Conservation (phyloP, 2,797 vertebrate genomes). For the Falco berigora region DNA sequence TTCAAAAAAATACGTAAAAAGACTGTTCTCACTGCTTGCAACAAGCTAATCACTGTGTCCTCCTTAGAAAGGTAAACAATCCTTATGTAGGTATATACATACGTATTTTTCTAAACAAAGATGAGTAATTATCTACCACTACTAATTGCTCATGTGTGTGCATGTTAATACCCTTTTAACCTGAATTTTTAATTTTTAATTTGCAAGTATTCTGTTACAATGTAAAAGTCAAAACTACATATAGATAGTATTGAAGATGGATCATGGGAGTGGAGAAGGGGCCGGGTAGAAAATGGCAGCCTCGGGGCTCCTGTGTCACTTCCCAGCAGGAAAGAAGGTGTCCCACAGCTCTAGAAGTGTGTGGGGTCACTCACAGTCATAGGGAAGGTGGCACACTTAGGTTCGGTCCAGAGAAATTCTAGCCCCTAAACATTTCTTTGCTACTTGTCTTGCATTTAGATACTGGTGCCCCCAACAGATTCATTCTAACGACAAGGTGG, state of each 20-base stretch:
- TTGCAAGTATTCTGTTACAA: neutral
- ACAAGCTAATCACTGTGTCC: neutral
- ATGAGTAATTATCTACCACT: neutral
- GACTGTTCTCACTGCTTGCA: neutral
- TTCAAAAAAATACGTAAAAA: neutral
- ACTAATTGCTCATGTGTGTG: accelerated
- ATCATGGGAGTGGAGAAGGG: neutral
- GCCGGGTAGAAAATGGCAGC: neutral
- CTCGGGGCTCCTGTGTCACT: neutral
- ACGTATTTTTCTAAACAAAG: neutral
- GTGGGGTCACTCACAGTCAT: neutral
- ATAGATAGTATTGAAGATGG: neutral
- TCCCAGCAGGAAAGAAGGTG: neutral
- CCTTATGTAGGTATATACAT: neutral
- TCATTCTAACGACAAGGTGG: neutral
- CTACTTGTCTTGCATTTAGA: neutral
- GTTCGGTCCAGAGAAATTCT: neutral
- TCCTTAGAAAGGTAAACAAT: neutral
- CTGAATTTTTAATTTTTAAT: neutral
- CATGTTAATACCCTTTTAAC: neutral
- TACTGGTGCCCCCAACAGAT: neutral
- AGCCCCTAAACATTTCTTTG: neutral
- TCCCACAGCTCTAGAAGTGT: accelerated
- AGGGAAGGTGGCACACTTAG: neutral
- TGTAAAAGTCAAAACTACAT: neutral